Conservation (phyloP, 2,113 vertebrate genomes). For the Thomomys bottae region DNA sequence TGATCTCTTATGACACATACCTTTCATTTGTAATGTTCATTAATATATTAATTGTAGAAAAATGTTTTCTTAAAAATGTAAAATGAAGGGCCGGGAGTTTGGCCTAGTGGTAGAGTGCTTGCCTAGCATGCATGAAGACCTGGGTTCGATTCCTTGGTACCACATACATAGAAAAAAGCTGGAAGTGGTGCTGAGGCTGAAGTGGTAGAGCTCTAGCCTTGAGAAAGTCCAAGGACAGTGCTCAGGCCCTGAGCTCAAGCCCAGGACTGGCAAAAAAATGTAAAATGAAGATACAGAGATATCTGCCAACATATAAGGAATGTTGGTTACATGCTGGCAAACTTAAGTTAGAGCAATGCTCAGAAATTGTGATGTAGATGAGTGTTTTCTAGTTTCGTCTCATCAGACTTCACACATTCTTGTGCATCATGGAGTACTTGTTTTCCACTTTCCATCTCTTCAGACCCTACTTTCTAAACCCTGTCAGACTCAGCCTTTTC, state of each 20-base stretch:
- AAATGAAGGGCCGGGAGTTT: no score
- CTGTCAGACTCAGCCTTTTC: background rate
- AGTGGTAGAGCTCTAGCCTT: no score
- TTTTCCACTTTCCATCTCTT: slow-evolving; percentile 1
- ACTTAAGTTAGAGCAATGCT: background rate
- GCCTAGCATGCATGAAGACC: no score
- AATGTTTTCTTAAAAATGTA: slow-evolving; percentile 37
- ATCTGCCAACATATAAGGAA: background rate
- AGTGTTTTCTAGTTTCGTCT: background rate
- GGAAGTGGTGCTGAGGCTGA: no score
- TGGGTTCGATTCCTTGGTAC: no score
- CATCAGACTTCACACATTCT: background rate
- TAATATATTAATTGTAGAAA: background rate
- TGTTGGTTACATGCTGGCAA: background rate
- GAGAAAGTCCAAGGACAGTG: no score
- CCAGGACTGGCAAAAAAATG: no score
- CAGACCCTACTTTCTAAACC: background rate
- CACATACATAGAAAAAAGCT: no score
- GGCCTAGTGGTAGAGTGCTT: no score
- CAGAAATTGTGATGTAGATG: background rate
- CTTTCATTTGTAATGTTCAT: slow-evolving; percentile 24
- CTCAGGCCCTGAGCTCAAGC: no score
- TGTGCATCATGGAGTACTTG: background rate
- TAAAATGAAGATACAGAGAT: background rate
- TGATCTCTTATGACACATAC: background rate